A percentile compares a stretch with the other conserved stretches of the same genome.
Evolutionary conservation across 2,888 invertebrate genomes (phyloP).

Genomic region (Spodoptera exigua): DNA sequence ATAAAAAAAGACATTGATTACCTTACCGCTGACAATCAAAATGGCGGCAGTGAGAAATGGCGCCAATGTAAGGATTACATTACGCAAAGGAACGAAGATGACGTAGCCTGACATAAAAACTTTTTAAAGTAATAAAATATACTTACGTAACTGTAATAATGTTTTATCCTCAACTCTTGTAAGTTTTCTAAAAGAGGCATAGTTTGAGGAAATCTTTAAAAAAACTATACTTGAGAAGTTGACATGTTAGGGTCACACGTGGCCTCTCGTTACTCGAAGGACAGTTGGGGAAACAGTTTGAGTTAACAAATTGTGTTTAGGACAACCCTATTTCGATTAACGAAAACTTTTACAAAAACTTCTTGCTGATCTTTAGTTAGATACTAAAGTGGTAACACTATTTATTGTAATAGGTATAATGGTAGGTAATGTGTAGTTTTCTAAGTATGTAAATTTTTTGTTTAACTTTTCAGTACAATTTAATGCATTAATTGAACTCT

Average conservation of each 20-base stretch:
- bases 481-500: no score
- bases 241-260: constrained; percentile 4
- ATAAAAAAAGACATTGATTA: no score
- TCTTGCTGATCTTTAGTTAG: neutral
- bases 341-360: neutral
- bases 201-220: constrained; percentile 12
- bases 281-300: neutral
- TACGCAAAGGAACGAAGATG: constrained; percentile 45
- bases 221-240: constrained; percentile 1
- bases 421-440: no score
- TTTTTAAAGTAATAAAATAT: constrained; percentile 52
- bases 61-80: constrained; percentile 25
- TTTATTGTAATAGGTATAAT: no score
- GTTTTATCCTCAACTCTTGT: constrained; percentile 33
- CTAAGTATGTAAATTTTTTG: no score
- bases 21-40: constrained; percentile 2
- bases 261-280: constrained; percentile 6
- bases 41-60: constrained; percentile 1
- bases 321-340: neutral
- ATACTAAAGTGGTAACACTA: no score
- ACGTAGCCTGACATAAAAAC: constrained; percentile 42
- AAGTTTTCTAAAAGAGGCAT: constrained; percentile 20
- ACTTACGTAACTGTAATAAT: constrained; percentile 43
- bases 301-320: neutral
- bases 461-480: no score